Percentiles rank a stretch among this genome's conserved stretches.
phyloP scores from a whole-genome alignment of 1,140 invertebrate species.

The Andricus grossulariae region DNA sequence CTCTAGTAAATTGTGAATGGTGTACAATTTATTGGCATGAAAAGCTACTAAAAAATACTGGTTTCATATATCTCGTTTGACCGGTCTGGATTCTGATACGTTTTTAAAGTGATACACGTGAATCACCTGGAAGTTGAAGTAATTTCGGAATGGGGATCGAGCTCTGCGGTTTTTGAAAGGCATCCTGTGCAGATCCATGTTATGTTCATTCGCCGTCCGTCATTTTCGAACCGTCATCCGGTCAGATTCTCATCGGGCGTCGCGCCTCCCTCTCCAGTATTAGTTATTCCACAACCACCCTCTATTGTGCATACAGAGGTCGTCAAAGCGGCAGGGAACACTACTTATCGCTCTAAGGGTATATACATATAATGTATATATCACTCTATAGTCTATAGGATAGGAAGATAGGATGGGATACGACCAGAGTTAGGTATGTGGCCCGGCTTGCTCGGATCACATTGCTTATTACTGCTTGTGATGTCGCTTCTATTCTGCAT shows the following conservation, averaged over 20 bases:
- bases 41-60: too few relatives aligned
- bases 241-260: constrained; percentile 59
- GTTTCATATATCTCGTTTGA: too few relatives aligned
- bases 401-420: constrained; percentile 20
- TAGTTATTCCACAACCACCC: constrained; percentile 28
- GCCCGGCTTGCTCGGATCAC: constrained; percentile 23
- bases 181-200: constrained; percentile 46
- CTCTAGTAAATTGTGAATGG: too few relatives aligned
- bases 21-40: too few relatives aligned
- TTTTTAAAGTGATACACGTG: constrained; percentile 23
- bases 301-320: background rate
- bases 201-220: constrained; percentile 45
- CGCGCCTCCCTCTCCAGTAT: constrained; percentile 38
- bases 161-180: constrained; percentile 39
- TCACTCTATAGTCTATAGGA: too few relatives aligned
- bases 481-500: constrained; percentile 32
- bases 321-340: constrained; percentile 48
- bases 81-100: background rate
- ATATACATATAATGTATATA: too few relatives aligned
- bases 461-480: constrained; percentile 28
- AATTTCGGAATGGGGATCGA: constrained; percentile 17
- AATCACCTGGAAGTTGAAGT: constrained; percentile 20
- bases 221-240: constrained; percentile 62
- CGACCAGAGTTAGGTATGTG: constrained; percentile 58
- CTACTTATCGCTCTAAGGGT: constrained; percentile 59